Conservation (phyloP, 2,113 vertebrate genomes). For the Smithornis capensis region DNA sequence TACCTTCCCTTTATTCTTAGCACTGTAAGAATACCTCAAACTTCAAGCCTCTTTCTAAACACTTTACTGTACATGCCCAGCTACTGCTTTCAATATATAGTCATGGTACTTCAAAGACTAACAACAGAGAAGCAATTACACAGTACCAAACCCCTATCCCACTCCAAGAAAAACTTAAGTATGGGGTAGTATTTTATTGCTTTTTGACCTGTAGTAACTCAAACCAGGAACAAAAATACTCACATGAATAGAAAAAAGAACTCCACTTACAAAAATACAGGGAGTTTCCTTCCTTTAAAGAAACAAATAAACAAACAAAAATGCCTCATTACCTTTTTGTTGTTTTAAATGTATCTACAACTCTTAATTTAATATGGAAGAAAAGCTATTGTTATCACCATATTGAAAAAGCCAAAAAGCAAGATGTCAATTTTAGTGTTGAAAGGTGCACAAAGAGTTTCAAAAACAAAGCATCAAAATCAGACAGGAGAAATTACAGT, state of each 20-base stretch:
- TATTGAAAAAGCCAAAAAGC: background rate
- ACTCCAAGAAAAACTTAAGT: background rate
- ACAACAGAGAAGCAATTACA: background rate
- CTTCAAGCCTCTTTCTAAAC: background rate
- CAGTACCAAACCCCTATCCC: background rate
- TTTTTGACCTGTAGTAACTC: background rate
- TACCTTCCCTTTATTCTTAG: background rate
- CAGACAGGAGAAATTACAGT: background rate
- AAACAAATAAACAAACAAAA: background rate
- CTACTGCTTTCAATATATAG: background rate
- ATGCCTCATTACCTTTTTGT: accelerated
- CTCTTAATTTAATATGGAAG: background rate
- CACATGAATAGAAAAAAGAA: background rate
- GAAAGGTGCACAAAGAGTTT: background rate
- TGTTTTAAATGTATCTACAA: background rate
- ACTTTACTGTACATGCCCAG: background rate
- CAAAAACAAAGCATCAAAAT: background rate
- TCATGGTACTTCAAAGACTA: background rate
- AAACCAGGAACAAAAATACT: background rate
- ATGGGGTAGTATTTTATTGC: background rate
- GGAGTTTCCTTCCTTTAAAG: background rate
- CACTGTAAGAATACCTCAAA: background rate
- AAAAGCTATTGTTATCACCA: background rate
- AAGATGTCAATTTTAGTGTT: background rate
- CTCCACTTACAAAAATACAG: background rate